These are phyloP conservation scores for Holacanthella duospinosa DNA, from an alignment of 2,888 invertebrate species.

Conservation along the genomic window DNA sequence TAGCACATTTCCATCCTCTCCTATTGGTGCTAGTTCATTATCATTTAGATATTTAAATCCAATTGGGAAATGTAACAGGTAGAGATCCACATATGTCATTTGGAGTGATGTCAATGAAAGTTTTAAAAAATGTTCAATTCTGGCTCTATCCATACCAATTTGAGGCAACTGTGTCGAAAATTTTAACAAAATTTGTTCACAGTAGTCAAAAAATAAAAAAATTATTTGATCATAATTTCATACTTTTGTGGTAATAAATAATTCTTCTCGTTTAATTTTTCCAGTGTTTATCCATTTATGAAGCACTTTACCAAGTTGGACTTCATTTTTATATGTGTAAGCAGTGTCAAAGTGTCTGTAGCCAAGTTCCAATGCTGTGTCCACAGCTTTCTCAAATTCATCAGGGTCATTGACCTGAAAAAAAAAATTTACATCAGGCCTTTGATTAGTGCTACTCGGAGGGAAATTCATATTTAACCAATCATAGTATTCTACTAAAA, in stretches of 20 bases:
- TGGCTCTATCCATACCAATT: slow-evolving; percentile 24
- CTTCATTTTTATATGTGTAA: not conserved
- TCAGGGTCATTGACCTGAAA: slow-evolving; percentile 1
- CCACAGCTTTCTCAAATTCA: not conserved
- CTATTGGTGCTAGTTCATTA: slow-evolving; percentile 46
- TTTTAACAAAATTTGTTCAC: not conserved
- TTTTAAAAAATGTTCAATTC: slow-evolving; percentile 28
- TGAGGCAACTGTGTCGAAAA: slow-evolving; percentile 27
- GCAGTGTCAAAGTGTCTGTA: not conserved
- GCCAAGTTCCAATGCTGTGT: not conserved
- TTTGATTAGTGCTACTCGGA: too few relatives aligned
- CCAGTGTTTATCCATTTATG: not conserved
- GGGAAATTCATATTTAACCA: not conserved
- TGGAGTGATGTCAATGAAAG: slow-evolving; percentile 52
- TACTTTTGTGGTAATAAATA: not conserved
- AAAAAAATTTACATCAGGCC: not conserved
- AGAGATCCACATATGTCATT: slow-evolving; percentile 69
- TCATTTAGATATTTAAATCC: slow-evolving; percentile 39
- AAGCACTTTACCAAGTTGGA: not conserved
- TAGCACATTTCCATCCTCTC: slow-evolving; percentile 44
- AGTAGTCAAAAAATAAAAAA: not conserved
- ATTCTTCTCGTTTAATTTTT: not conserved
- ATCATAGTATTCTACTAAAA: too few relatives aligned
- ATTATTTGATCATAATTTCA: not conserved
- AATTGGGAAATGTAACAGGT: slow-evolving; percentile 68